Evolutionary conservation across 2,888 invertebrate species (phyloP), one percentile per base, ranked within the genome.

Genomic region (Drosophila ezoana): DNA sequence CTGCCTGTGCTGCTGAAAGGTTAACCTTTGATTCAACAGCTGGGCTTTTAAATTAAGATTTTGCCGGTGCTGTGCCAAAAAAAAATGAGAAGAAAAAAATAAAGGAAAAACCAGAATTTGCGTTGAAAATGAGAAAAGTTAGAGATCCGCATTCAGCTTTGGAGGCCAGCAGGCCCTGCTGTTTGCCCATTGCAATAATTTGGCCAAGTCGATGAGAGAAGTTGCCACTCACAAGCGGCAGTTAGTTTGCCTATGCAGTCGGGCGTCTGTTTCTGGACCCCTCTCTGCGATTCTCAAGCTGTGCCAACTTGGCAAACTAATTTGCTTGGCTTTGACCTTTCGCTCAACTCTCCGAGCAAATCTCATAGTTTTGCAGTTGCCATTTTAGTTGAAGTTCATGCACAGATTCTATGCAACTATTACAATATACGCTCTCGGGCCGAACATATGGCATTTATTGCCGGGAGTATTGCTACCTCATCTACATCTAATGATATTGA

Each of bases 11-110:
- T 59, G 76, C 57, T 66, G 76, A 70, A 77, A 81, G 84, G 86
- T 85, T 82, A 86, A 85, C 85, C 86, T 86, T 86, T 85, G 86
- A 86, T 84, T 86, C 87, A 83, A 84, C 84, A 84, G 86, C 86
- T 86, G 84, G 82, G 84, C 82, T 81, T 82, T 83, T 83, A 86
- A 83, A 83, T 80, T 84, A 86, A 86, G 86, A 84, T 83, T 83
- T 78, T 49, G 52, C 62, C 35, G 53, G 54, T 20, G 35, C 54
- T 32, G 45, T 40, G 45, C 48, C 53, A 68, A 53, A 41, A 43
- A 48, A 59, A 13, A 44, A 35, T n/a, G 11, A 28, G 1, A n/a
- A 41, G 13, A 16, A 43, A 20, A n/a, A 20, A 32, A 14, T 10
- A 54, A n/a, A 38, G 45, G 13, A 33, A 52, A 49, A 41, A 41